phyloP scores from a whole-genome alignment of 2,888 invertebrate species.

The Muschampia plurimacula region DNA sequence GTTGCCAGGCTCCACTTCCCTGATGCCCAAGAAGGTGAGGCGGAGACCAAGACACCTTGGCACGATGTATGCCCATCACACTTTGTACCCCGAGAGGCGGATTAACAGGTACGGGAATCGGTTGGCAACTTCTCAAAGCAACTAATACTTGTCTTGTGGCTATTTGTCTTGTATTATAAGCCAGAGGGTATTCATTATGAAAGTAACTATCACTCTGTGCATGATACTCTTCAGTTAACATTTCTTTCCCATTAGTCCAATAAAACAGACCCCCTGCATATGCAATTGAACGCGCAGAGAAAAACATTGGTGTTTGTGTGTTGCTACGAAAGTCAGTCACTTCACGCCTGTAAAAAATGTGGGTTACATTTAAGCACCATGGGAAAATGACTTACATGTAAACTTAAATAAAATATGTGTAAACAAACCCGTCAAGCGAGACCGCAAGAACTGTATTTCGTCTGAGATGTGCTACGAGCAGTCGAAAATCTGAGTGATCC shows the following conservation, averaged over 20 bases:
- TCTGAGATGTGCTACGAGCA: slow-evolving; percentile 90
- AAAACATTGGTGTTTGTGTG: slow-evolving; percentile 91
- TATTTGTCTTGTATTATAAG: slow-evolving; percentile 69
- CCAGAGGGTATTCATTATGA: slow-evolving; percentile 90
- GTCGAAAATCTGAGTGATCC: slow-evolving; percentile 92
- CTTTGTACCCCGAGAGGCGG: slow-evolving; percentile 93
- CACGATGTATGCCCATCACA: slow-evolving; percentile 90
- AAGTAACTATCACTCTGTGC: slow-evolving; percentile 89
- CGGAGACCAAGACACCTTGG: slow-evolving; percentile 92
- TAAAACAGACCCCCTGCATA: slow-evolving; percentile 92
- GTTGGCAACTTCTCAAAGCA: slow-evolving; percentile 90
- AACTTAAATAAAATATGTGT: slow-evolving; percentile 29
- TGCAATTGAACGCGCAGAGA: slow-evolving; percentile 90
- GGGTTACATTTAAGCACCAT: slow-evolving; percentile 8
- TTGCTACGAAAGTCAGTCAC: slow-evolving; percentile 90
- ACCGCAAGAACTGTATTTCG: slow-evolving; percentile 93
- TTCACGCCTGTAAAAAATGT: slow-evolving; percentile 84
- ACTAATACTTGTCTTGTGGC: slow-evolving; percentile 75
- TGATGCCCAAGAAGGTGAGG: slow-evolving; percentile 92
- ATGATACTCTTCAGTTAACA: slow-evolving; percentile 93
- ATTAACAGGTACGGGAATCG: slow-evolving; percentile 91
- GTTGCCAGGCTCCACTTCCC: slow-evolving; percentile 88
- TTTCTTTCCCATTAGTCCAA: slow-evolving; percentile 93
- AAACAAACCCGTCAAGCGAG: slow-evolving; percentile 91
- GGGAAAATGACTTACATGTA: slow-evolving; percentile 17